Conservation (phyloP, 2,797 vertebrate genomes). For the Tenualosa ilisha region DNA sequence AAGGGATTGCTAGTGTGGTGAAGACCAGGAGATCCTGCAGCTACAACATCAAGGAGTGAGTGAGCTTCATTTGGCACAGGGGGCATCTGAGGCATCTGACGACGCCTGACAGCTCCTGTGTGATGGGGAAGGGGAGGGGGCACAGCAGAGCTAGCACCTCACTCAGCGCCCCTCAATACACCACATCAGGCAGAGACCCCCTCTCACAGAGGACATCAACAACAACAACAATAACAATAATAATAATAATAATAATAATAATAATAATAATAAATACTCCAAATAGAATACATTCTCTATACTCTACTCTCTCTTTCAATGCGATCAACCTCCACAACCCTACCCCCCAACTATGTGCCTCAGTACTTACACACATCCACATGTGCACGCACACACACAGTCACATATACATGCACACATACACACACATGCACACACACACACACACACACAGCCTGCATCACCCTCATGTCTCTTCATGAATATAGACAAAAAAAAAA, state of each 20-base stretch:
- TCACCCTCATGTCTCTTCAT: neutral
- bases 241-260: conserved; percentile 6
- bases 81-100: neutral
- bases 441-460: too few species aligned
- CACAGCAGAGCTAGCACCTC: neutral
- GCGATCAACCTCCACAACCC: neutral
- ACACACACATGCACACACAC: neutral
- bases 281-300: neutral
- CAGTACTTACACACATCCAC: neutral
- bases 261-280: neutral
- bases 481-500: neutral
- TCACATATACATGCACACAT: neutral
- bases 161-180: neutral
- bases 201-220: neutral
- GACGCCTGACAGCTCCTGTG: conserved; percentile 3
- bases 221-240: neutral
- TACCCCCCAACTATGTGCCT: neutral
- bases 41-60: neutral
- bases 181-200: neutral
- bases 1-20: neutral
- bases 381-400: neutral
- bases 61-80: neutral
- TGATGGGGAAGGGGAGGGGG: neutral
- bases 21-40: neutral
- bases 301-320: neutral